Evolutionary conservation across 1,140 invertebrate species (phyloP), one percentile per base, ranked within the genome.

Genomic region (Pemphigus obesinymphae): DNA sequence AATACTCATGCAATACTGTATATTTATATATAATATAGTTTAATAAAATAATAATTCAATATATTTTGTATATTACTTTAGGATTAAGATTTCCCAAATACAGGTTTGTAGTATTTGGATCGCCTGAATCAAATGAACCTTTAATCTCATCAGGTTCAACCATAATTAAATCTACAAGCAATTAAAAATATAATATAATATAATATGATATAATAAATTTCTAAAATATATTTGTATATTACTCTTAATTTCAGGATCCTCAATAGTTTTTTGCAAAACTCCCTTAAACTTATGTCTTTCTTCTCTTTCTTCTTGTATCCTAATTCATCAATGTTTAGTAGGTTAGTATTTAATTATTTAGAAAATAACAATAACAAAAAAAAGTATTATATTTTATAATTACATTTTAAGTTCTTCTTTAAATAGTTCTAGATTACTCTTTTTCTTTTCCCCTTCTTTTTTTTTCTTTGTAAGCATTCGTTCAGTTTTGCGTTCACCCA

Each of bases 31-130:
- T n/a, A n/a, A n/a, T n/a, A n/a, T n/a, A n/a, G n/a, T n/a, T n/a
- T n/a, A n/a, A n/a, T n/a, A n/a, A n/a, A n/a, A n/a, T n/a, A 17
- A 40, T 26, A 68, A 68, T 15, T 43, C 23, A 68, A 48, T 8
- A 73, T 48, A 48, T 31, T 11, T 73, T 73, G 11, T 48, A 31
- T 11, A 34, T 86, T 89, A 95, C 94, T 89, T 98, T 98, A 78
- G 97, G 96, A 89, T 96, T 97, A 7, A 99, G 90, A 88, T 99
- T 99, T 82, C 97, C 97, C 58, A 99, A 89, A 87, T 99, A 99
- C 17, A 99, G 90, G 88, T 99, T 99, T 45, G 98, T 99, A 5
- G 97, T 99, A 85, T 93, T 96, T 66, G 97, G 96, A 90, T 99
- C 97, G 1, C 96, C 96, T 82, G 93, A 95, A 86, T 97, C 96